Conservation (phyloP, 1,140 invertebrate species). For the Leptopilina boulardi region DNA sequence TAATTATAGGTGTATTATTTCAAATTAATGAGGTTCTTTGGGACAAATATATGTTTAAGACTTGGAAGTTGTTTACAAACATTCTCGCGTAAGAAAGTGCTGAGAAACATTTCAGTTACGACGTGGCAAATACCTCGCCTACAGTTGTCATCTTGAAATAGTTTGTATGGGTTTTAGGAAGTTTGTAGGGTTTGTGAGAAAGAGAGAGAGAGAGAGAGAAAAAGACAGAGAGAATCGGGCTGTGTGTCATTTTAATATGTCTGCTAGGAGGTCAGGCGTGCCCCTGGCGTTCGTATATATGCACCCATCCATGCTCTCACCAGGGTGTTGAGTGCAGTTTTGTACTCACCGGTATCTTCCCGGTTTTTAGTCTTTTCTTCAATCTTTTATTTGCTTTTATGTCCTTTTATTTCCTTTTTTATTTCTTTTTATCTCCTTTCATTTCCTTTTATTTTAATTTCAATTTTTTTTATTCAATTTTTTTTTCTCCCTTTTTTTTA, state of each 20-base stretch:
- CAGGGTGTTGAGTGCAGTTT: constrained; percentile 57
- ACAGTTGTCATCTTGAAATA: constrained; percentile 68
- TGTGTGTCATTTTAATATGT: constrained; percentile 73
- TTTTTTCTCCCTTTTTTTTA: background rate
- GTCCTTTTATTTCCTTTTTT: background rate
- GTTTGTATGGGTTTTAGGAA: constrained; percentile 58
- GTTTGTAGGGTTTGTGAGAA: constrained; percentile 48
- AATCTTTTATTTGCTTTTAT: constrained; percentile 32
- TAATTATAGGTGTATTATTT: background rate
- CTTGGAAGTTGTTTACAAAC: constrained; percentile 7
- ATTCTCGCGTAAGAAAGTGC: background rate
- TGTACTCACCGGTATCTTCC: constrained; percentile 20
- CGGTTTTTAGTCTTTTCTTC: constrained; percentile 22
- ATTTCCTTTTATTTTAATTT: background rate
- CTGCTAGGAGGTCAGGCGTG: constrained; percentile 73
- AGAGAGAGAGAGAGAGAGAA: too few relatives aligned
- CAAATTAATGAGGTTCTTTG: background rate
- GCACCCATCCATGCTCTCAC: constrained; percentile 64
- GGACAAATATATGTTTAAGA: background rate
- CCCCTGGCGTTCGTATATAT: constrained; percentile 60
- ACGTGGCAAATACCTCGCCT: constrained; percentile 57
- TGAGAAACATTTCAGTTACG: constrained; percentile 46
- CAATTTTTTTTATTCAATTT: constrained; percentile 19
- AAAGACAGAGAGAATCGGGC: too few relatives aligned
- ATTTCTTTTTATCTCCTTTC: constrained; percentile 32